Evolutionary conservation across 2,113 vertebrate genomes (phyloP), one percentile per base, ranked within the genome.

Genomic region (Etheostoma cragini): DNA sequence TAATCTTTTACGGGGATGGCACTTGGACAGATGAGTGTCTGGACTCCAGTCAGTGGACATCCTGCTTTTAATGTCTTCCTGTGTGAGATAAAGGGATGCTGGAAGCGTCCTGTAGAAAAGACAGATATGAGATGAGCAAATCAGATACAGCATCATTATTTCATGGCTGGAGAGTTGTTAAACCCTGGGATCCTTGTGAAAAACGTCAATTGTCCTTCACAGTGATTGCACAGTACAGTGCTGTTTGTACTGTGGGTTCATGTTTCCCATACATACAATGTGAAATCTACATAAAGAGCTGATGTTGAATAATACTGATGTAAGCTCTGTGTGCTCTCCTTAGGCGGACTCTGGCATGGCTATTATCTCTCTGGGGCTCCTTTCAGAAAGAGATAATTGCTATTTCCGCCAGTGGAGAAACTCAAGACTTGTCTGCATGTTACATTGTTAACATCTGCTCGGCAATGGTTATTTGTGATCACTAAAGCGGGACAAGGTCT

Each of bases 51-150:
- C 33, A 7, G 72, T 87, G 84, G 64, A 89, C 84, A 88, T 86
- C 87, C 80, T 89, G 88, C 58, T 79, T 79, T 80, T 94, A 90
- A 93, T 92, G 89, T 87, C 82, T 91, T 90, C 90, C 88, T 69
- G 84, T 76, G 77, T 42, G 21, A 87, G 88, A 91, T 90, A 91
- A 87, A 62, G 42, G 35, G 30, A 82, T 24, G 7, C 58, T 65
- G 53, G 66, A 61, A 42, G 22, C 35, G n/a, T 69, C 81, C 79
- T 16, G 57, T 8, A 49, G 75, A 64, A 60, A 77, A 64, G 26
- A 66, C 73, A 67, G 72, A 89, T 82, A 87, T 46, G 70, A 81
- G 72, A 87, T 67, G 35, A 84, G 69, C 15, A 30, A 79, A 82
- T 73, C 58, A 62, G 83, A 92, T 12, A 0, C 16, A 21, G 66